These are phyloP conservation scores for Sitobion miscanthi DNA, from an alignment of 1,140 invertebrate genomes.

Conservation along the genomic window DNA sequence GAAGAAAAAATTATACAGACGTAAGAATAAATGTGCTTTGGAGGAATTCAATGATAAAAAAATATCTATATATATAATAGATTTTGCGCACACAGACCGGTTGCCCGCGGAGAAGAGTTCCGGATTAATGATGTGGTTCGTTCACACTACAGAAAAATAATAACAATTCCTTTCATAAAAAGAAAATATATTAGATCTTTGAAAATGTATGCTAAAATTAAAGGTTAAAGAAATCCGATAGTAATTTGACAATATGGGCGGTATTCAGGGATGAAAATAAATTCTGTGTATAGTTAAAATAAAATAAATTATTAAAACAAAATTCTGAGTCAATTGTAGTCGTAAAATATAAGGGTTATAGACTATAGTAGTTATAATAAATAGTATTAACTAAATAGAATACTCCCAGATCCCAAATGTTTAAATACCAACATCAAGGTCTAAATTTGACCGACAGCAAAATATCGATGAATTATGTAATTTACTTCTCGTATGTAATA, in stretches of 20 bases:
- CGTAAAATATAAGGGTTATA: neutral
- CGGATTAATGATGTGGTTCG: constrained; percentile 46
- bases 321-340: neutral
- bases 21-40: constrained; percentile 20
- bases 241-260: neutral
- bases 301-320: neutral
- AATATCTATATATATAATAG: constrained; percentile 25
- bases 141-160: constrained; percentile 30
- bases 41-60: constrained; percentile 23
- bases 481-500: neutral
- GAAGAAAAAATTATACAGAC: constrained; percentile 4
- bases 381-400: neutral
- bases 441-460: neutral
- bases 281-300: neutral
- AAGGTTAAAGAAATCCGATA: neutral
- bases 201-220: neutral
- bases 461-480: neutral
- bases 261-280: constrained; percentile 2
- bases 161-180: constrained; percentile 17
- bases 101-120: constrained; percentile 49
- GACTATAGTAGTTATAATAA: neutral
- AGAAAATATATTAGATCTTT: neutral
- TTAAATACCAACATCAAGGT: neutral
- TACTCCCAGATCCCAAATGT: neutral
- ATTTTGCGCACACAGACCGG: constrained; percentile 37